Evolutionary conservation across 1,140 invertebrate genomes (phyloP), one percentile per base, ranked within the genome.

Genomic region (Drosophila tsacasi): DNA sequence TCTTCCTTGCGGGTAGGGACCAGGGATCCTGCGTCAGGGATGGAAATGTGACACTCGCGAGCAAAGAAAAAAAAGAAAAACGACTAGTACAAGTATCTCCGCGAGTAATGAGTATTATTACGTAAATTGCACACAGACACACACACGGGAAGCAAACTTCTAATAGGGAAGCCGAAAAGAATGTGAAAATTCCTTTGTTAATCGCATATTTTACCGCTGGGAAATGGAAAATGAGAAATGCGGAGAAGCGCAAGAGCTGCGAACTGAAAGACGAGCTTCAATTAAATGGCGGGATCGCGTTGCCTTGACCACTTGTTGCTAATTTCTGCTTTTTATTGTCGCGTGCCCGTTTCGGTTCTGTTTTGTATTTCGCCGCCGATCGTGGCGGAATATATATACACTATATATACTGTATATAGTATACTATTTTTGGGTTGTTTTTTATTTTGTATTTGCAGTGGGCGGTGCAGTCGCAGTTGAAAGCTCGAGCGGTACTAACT

Each of bases 401-500:
- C 21, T 57, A 57, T 57, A 55, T 55, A 23, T 25, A 32, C 2
- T 52, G 27, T 57, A 23, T 55, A 37, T 30, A 37, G 60, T 39
- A 55, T 52, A 27, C 9, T 39, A 4, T 37, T 78, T 62, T 30
- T 23, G 40, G 15, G 32, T 21, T 2, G 37, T 3, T 64, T 32
- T 52, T 32, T 30, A 10, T 10, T 27, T 0, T 9, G 5, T 13
- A 0, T 21, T 27, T 27, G 30, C 40, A 40, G 25, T 60, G 23
- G 27, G 57, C 42, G 54, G 55, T 59, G 60, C 68, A 59, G 73
- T 67, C 65, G 73, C 86, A 50, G 84, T 68, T 62, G 66, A 65
- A 79, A 54, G 84, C 84, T 86, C 77, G 74, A 76, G 71, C 85
- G 60, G 52, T 90, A 89, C 85, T 89, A 89, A 85, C 85, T 81